phyloP scores from a whole-genome alignment of 2,797 vertebrate genomes.

The Semaprochilodus insignis region DNA sequence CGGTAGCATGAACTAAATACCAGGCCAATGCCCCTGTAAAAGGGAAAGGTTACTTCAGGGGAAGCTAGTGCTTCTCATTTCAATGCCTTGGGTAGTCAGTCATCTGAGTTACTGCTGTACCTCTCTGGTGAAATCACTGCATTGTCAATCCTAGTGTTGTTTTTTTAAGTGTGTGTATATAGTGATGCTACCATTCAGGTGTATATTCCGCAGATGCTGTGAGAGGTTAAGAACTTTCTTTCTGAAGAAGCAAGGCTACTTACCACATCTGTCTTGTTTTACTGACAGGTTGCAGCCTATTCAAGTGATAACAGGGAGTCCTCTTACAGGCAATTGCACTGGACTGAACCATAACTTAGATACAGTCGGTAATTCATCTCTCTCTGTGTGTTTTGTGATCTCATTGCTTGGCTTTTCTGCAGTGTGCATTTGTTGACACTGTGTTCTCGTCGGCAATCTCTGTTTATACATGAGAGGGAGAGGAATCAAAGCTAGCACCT shows the following conservation, averaged over 20 bases:
- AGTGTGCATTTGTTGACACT: not conserved
- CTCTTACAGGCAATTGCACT: conserved; percentile 26
- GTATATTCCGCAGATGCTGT: conserved; percentile 28
- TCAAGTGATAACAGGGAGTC: conserved; percentile 47
- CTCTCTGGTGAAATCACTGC: conserved; percentile 1
- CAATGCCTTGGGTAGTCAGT: conserved; percentile 10
- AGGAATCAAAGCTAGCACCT: conserved; percentile 16
- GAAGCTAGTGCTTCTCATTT: not conserved
- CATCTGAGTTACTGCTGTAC: conserved; percentile 22
- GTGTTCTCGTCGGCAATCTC: not conserved
- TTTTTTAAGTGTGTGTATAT: not conserved
- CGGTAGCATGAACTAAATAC: not conserved
- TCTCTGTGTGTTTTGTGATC: conserved; percentile 12
- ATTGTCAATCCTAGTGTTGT: not conserved
- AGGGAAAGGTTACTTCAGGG: conserved; percentile 18
- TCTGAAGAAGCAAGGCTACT: not conserved
- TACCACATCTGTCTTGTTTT: conserved; percentile 14
- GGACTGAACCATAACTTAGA: conserved; percentile 57
- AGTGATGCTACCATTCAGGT: conserved; percentile 32
- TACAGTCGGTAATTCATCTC: conserved; percentile 27
- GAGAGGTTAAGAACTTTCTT: not conserved
- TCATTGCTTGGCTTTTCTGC: not conserved
- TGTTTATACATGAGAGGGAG: conserved; percentile 9
- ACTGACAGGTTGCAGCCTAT: conserved; percentile 58
- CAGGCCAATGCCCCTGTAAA: conserved; percentile 23